These are phyloP conservation scores for Anthophora plumipes DNA, from an alignment of 2,888 invertebrate species.

Conservation along the genomic window DNA sequence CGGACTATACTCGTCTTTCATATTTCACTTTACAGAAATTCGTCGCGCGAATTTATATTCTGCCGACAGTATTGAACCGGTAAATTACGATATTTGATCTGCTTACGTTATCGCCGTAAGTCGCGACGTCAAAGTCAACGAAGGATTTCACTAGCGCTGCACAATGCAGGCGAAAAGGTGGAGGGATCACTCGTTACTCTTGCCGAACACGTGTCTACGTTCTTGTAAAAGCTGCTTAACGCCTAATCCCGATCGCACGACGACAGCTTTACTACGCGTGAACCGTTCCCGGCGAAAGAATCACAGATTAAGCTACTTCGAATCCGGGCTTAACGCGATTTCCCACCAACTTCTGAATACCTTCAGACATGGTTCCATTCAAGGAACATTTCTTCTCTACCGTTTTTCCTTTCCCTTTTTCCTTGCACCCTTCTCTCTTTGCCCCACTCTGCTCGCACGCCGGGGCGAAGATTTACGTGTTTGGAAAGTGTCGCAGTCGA, in stretches of 20 bases:
- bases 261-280: constrained; percentile 17
- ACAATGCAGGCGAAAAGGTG: not conserved
- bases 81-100: no score
- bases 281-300: constrained; percentile 20
- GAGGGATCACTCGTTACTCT: not conserved
- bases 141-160: no score
- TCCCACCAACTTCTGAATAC: not conserved
- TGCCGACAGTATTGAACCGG: no score
- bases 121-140: not conserved
- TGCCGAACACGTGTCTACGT: constrained; percentile 13
- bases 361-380: not conserved
- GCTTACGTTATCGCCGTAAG: not conserved
- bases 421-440: not conserved
- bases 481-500: constrained; percentile 4
- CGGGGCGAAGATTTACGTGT: constrained; percentile 25
- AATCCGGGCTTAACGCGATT: constrained; percentile 21
- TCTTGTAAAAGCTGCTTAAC: constrained; percentile 25
- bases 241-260: constrained; percentile 19
- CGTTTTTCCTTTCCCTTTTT: not conserved
- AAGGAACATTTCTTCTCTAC: not conserved
- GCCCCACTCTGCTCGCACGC: not conserved
- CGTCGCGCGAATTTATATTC: not conserved
- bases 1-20: no score
- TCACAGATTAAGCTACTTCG: constrained; percentile 39
- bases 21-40: no score